Base-by-base conservation (phyloP, 2,888 invertebrate species). In the Mactromeris polynyma region DNA sequence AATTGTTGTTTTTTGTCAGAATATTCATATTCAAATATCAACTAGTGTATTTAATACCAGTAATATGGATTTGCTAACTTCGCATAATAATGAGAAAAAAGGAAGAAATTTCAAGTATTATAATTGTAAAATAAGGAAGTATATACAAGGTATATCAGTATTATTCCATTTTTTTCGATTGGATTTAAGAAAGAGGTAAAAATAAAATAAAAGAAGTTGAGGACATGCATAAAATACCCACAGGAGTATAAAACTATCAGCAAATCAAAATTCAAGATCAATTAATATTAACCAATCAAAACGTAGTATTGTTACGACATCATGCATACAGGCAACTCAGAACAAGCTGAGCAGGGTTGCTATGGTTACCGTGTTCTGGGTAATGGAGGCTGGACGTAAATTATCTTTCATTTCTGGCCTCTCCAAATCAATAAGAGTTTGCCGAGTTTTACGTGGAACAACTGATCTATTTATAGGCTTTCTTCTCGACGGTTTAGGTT, bases 361-460 rank as follows among this genome's bases (percentile, higher is more conserved):
- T 36, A 73, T 36, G 73, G 17, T 73, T 73, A 92, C 92, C 92
- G 89, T 85, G 38, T 85, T 38, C 79, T 85, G 81, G 33, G 85
- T 88, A 54, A 85, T 81, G 0, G 92, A 92, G 0, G 92, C 81
- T 11, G 92, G 92, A 26, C 89, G 89, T 69, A 92, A 87, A 80
- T 92, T 92, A 79, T 89, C 89, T 83, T 88, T 90, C 92, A 92
- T 92, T 89, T 92, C 92, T 17, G 88, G 81, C 17, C 90, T 51
- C 73, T 92, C 92, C 87, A 91, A 86, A 77, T 90, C 93, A 54
- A 89, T 81, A 31, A 89, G 86, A 73, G 85, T 88, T 81, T 86
- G 82, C 0, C 83, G 84, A 14, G 83, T 90, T n/a, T 82, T 82
- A 64, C 83, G 80, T 17, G 92, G 85, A 40, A 90, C 89, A 73